A percentile compares a stretch with the other conserved stretches of the same genome.
Conservation (phyloP, 2,888 invertebrate genomes). For the Nasonovia ribisnigri region DNA sequence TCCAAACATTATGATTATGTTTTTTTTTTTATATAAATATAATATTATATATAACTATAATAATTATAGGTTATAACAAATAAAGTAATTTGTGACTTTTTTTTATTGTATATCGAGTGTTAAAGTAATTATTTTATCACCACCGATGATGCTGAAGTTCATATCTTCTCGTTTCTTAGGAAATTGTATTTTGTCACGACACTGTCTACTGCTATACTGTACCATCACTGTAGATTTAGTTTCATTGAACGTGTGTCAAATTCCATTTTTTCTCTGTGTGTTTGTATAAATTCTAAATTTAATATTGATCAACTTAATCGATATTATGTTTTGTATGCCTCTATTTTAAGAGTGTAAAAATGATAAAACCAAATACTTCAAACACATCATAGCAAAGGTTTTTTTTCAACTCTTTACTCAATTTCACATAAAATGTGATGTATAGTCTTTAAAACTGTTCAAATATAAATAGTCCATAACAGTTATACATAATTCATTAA, state of each 20-base stretch:
- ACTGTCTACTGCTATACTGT: background rate
- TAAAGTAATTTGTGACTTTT: conserved; percentile 41
- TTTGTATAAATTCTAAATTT: background rate
- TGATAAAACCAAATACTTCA: background rate
- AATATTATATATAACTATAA: conserved; percentile 31
- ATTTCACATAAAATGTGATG: background rate
- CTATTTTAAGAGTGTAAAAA: background rate
- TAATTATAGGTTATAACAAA: conserved; percentile 53
- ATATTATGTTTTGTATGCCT: background rate
- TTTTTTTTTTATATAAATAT: conserved; percentile 21
- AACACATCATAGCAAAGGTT: background rate
- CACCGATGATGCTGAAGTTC: background rate
- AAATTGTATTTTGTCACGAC: background rate
- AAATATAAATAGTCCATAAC: background rate
- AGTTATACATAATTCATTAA: background rate
- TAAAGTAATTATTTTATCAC: background rate
- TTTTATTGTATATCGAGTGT: background rate
- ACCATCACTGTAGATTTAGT: background rate
- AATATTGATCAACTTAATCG: background rate
- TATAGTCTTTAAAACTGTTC: background rate
- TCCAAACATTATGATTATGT: conserved; percentile 28
- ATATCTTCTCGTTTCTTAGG: background rate
- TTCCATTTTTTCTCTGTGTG: background rate
- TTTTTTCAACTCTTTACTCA: background rate
- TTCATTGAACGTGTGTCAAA: background rate